Percentiles rank a stretch among this genome's conserved stretches.
phyloP scores from a whole-genome alignment of 1,140 invertebrate species.

The Solenopsis invicta region DNA sequence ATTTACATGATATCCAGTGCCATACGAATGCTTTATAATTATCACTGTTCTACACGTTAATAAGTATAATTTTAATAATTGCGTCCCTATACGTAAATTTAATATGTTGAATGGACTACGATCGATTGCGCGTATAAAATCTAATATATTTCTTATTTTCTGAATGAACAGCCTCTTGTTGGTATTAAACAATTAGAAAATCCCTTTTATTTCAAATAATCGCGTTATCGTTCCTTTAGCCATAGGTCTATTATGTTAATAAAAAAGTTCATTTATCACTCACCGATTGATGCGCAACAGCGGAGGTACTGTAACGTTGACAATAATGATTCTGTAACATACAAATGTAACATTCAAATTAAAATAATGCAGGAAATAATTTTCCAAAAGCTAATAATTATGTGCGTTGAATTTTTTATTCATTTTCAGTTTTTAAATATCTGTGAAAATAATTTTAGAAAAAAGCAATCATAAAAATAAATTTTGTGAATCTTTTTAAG shows the following conservation, averaged over 20 bases:
- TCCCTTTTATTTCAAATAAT: not conserved
- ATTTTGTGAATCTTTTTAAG: not conserved
- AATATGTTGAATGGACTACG: not conserved
- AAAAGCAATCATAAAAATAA: not conserved
- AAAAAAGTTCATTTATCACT: not conserved
- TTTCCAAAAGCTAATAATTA: not conserved
- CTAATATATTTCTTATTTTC: not conserved
- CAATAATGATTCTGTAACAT: not conserved
- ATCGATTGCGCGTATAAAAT: not conserved
- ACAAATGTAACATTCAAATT: not conserved
- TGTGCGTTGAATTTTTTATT: not conserved
- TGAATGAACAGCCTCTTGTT: not conserved
- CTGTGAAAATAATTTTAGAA: not conserved
- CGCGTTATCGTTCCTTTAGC: not conserved
- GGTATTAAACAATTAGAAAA: not conserved
- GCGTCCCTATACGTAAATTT: not conserved
- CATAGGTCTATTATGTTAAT: not conserved
- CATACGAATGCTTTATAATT: constrained; percentile 12
- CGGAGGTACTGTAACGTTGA: not conserved
- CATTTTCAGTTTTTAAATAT: constrained; percentile 3
- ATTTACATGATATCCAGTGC: not conserved
- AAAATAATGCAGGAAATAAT: not conserved
- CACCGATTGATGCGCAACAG: not conserved
- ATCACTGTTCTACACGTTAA: not conserved
- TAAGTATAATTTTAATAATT: constrained; percentile 21